Evolutionary conservation across 1,140 invertebrate species (phyloP).

Genomic region (Hycleus cichorii): DNA sequence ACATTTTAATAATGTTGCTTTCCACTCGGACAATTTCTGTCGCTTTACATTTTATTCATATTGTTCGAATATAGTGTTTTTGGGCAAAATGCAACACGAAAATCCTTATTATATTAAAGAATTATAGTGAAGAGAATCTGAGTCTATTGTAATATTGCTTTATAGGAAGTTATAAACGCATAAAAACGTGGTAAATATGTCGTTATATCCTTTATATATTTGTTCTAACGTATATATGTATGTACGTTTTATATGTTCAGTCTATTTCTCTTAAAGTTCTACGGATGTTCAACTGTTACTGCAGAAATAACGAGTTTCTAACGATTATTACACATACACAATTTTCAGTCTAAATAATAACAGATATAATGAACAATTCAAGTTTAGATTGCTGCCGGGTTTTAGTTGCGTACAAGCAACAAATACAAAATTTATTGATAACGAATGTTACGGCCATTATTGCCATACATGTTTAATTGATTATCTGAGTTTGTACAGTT

Average conservation of each 20-base stretch:
- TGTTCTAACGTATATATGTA: too few relatives aligned
- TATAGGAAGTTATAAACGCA: conserved; percentile 7
- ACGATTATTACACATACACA: conserved; percentile 16
- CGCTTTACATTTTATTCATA: too few relatives aligned
- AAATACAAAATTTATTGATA: conserved; percentile 11
- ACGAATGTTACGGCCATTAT: conserved; percentile 1
- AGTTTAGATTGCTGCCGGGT: neutral
- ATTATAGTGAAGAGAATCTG: too few relatives aligned
- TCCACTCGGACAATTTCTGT: too few relatives aligned
- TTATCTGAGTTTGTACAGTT: conserved; percentile 7
- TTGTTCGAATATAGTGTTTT: too few relatives aligned
- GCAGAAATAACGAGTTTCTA: conserved; percentile 21
- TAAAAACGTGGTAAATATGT: conserved; percentile 21
- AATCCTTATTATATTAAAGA: too few relatives aligned
- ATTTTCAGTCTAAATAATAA: conserved; percentile 8
- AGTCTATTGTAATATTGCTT: neutral
- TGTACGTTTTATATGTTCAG: too few relatives aligned
- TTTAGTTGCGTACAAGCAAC: neutral
- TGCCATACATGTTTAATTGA: conserved; percentile 13
- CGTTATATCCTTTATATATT: conserved; percentile 9
- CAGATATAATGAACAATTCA: conserved; percentile 1
- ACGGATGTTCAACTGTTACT: conserved; percentile 16
- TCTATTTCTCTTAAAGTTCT: neutral
- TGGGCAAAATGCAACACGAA: too few relatives aligned
- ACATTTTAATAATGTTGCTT: too few relatives aligned